Conservation (phyloP, 2,113 vertebrate species). For the Gambusia holbrooki region DNA sequence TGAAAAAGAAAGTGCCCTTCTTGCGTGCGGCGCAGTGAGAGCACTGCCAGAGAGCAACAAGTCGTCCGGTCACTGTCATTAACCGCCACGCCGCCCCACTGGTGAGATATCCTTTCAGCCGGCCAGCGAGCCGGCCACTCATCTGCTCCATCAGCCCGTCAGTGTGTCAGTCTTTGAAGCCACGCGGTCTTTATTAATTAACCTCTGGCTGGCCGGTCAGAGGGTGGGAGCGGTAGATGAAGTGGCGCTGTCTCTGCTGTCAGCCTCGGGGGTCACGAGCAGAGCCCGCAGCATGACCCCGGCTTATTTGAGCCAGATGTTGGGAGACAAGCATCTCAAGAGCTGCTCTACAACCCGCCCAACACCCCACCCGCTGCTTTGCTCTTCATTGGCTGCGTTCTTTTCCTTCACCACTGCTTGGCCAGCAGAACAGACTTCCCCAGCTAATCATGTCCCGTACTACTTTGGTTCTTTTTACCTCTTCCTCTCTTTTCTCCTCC, state of each 20-base stretch:
- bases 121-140: conserved; percentile 17
- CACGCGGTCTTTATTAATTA: conserved; percentile 88
- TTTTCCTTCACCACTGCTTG: conserved; percentile 23
- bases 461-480: conserved; percentile 31
- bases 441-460: conserved; percentile 18
- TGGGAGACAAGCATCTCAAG: conserved; percentile 73
- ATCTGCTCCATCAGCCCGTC: conserved; percentile 29
- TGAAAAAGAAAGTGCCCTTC: background rate
- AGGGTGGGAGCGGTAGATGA: conserved; percentile 80
- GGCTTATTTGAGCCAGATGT: conserved; percentile 93
- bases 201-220: conserved; percentile 80
- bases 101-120: conserved; percentile 20
- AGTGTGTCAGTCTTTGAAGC: conserved; percentile 74
- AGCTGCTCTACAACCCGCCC: background rate
- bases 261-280: conserved; percentile 84
- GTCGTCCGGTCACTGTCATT: conserved; percentile 1
- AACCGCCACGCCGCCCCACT: background rate
- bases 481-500: conserved; percentile 40
- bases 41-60: conserved; percentile 15
- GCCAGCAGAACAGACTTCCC: conserved; percentile 18
- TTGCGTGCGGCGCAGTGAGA: background rate
- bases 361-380: too few relatives aligned
- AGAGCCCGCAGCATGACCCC: conserved; percentile 64
- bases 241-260: conserved; percentile 80
- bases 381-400: conserved; percentile 18